These are phyloP conservation scores for Gobionotothen gibberifrons DNA, from an alignment of 2,797 vertebrate species.

Conservation along the genomic window DNA sequence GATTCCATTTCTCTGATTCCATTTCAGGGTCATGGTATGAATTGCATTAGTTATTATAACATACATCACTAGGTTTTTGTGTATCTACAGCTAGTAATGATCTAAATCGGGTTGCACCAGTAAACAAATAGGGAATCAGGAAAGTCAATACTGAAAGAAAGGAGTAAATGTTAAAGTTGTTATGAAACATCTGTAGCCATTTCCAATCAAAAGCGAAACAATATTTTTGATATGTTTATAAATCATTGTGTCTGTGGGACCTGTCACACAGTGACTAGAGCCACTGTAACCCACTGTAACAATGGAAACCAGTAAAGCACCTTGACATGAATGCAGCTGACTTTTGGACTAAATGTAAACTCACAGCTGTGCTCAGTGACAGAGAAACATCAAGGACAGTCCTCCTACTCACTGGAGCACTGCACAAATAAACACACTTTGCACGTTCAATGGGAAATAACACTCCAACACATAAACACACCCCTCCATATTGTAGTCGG, in stretches of 20 bases:
- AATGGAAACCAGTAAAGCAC: background rate
- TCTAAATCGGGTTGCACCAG: background rate
- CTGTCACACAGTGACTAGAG: background rate
- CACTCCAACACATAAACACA: slow-evolving; percentile 44
- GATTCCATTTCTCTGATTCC: no score
- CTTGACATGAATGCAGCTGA: slow-evolving; percentile 1
- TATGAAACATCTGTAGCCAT: background rate
- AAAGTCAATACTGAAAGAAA: background rate
- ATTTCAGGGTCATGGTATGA: no score
- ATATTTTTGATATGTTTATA: no score
- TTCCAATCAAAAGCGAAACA: background rate
- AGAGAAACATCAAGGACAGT: slow-evolving; percentile 53
- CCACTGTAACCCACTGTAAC: background rate
- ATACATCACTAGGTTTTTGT: no score
- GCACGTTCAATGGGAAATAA: slow-evolving; percentile 42
- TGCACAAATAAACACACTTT: slow-evolving; percentile 10
- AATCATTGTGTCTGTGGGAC: background rate
- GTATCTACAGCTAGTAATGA: no score
- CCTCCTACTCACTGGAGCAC: slow-evolving; percentile 31
- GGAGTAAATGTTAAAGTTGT: background rate
- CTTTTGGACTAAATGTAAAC: slow-evolving; percentile 38
- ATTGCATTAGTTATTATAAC: no score
- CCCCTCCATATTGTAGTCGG: slow-evolving; percentile 14
- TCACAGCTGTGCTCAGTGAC: slow-evolving; percentile 16
- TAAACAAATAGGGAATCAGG: background rate